Base-by-base conservation (phyloP, 2,797 vertebrate species). In the Liasis olivaceus region DNA sequence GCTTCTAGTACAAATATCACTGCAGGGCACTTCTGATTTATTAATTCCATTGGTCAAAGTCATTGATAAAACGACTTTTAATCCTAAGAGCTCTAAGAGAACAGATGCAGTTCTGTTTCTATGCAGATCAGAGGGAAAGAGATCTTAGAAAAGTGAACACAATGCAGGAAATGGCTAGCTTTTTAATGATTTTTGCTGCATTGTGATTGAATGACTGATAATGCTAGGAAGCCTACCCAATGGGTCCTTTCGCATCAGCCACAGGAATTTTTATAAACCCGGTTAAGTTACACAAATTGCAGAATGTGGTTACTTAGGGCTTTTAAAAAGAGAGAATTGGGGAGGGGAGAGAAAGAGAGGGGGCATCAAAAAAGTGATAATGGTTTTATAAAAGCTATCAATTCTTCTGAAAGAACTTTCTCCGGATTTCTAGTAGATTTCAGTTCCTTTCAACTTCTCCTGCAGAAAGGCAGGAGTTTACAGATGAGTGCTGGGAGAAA, bases 381-480 rank as follows among this genome's bases (percentile, higher is more conserved):
- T 60, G 92, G 92, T 92, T 94, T 96, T 95, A 90, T 51, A 94
- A 97, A 93, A 87, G 92, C 94, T 95, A 94, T 96, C 92, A 95
- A 92, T 90, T 94, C 95, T 93, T 94, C 77, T 90, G 93, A 96
- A 77, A 92, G 84, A 89, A 87, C 62, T 58, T 94, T 64, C 90
- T 94, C 93, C 63, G 47, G 91, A 91, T 85, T 85, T 92, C 91
- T 31, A 93, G 56, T 88, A 63, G 51, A 86, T 94, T 94, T 93
- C 91, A 93, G 91, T 90, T 31, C 94, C 88, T 92, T 56, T 63
- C 66, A 88, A 77, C 77, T 89, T 54, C 28, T 91, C 54, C 60
- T 81, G 58, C 72, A 51, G 77, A 93, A 28, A 66, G 88, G 47
- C 85, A 92, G 24, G 51, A 89, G 93, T 93, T 92, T 90, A 95